Evolutionary conservation across 2,113 vertebrate genomes (phyloP).

Genomic region (Bujurquina vittata): DNA sequence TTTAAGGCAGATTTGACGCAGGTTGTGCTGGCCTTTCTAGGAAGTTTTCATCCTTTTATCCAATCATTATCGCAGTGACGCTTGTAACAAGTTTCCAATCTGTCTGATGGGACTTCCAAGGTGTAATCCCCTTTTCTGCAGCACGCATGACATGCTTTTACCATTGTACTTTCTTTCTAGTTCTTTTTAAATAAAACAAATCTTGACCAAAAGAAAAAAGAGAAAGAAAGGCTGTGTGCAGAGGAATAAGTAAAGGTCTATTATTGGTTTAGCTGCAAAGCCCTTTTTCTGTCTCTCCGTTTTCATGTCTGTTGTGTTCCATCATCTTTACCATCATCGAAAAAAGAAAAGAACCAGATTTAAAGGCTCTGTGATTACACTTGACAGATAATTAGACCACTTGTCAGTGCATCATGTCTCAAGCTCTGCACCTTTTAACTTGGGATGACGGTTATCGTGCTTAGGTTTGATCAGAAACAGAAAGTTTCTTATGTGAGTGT

Average conservation of each 20-base stretch:
- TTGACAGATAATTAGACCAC: no score
- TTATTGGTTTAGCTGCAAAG: neutral
- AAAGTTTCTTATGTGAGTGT: neutral
- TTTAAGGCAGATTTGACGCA: neutral
- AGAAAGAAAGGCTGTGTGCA: neutral
- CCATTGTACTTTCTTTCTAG: neutral
- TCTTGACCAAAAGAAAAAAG: neutral
- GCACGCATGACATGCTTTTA: neutral
- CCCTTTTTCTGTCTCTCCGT: neutral
- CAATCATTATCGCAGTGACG: neutral
- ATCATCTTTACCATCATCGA: no score
- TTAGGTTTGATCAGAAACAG: neutral
- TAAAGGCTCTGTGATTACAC: no score
- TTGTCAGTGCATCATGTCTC: no score
- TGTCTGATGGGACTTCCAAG: neutral
- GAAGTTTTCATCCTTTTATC: conserved; percentile 2
- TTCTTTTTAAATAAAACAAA: neutral
- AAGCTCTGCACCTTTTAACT: no score
- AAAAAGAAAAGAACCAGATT: no score
- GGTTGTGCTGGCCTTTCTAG: neutral
- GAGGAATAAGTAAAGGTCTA: neutral
- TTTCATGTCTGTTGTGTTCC: neutral
- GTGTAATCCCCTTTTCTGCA: conserved; percentile 9
- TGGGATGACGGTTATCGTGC: no score
- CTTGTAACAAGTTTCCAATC: neutral